phyloP scores from a whole-genome alignment of 2,113 vertebrate genomes.

The Proterorhinus semilunaris region DNA sequence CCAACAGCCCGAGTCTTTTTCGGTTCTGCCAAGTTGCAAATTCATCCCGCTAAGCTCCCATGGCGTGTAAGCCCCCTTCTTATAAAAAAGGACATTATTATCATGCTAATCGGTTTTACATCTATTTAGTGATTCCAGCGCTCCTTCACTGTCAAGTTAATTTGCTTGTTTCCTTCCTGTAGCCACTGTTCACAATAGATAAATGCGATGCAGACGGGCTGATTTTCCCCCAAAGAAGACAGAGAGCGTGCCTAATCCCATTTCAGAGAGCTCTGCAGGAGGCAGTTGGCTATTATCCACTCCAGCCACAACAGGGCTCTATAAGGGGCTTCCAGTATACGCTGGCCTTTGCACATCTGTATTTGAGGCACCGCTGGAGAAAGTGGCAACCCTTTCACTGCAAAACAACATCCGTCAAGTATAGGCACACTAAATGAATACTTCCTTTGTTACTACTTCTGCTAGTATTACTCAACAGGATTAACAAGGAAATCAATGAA shows the following conservation, averaged over 20 bases:
- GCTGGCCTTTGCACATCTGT: slow-evolving; percentile 39
- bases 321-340: slow-evolving; percentile 33
- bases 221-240: slow-evolving; percentile 53
- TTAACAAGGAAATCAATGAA: too few species aligned
- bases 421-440: background rate
- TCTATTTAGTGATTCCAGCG: slow-evolving; percentile 50
- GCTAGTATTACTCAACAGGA: background rate
- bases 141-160: slow-evolving; percentile 51
- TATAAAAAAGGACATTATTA: slow-evolving; percentile 45
- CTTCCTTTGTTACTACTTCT: background rate
- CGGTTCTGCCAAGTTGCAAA: slow-evolving; percentile 28
- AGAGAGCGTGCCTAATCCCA: slow-evolving; percentile 65
- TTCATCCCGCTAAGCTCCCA: slow-evolving; percentile 9
- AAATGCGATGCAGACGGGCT: slow-evolving; percentile 64
- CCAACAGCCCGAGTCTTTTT: slow-evolving; percentile 14
- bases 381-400: background rate
- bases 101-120: slow-evolving; percentile 65
- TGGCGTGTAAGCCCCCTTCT: slow-evolving; percentile 24
- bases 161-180: slow-evolving; percentile 61
- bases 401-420: background rate
- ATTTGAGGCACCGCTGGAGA: slow-evolving; percentile 13
- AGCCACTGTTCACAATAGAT: slow-evolving; percentile 64
- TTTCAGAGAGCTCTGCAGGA: slow-evolving; percentile 54
- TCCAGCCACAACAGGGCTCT: slow-evolving; percentile 37
- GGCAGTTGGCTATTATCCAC: slow-evolving; percentile 50